A percentile compares a stretch with the other conserved stretches of the same genome.
Conservation (phyloP, 2,797 vertebrate genomes). For the Antennarius maculatus region DNA sequence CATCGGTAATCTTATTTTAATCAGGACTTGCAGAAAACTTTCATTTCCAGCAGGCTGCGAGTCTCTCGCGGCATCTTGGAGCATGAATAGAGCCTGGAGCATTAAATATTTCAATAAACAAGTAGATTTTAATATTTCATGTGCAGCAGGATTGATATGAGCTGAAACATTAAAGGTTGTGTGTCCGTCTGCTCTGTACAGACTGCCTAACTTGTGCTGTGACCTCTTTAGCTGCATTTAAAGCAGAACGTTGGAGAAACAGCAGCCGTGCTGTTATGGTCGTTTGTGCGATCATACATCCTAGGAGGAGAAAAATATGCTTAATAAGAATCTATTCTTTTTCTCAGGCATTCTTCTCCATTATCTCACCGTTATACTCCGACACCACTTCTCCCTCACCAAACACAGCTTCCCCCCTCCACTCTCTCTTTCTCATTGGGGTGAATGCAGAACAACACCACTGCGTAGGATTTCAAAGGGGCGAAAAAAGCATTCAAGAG, state of each 20-base stretch:
- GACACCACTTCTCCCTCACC: conserved; percentile 33
- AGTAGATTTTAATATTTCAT: conserved; percentile 74
- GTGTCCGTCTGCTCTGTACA: conserved; percentile 57
- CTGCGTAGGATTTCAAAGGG: conserved; percentile 55
- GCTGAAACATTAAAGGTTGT: conserved; percentile 69
- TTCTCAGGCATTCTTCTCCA: conserved; percentile 27
- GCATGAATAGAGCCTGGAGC: conserved; percentile 42
- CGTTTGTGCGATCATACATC: conserved; percentile 50
- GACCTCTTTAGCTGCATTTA: conserved; percentile 53
- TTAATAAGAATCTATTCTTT: conserved; percentile 48
- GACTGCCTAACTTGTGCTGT: conserved; percentile 28
- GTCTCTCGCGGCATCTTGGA: conserved; percentile 57
- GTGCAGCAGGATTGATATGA: conserved; percentile 66
- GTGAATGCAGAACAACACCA: conserved; percentile 31
- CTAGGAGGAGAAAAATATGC: conserved; percentile 38
- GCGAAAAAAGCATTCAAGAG: conserved; percentile 11
- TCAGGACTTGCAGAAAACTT: conserved; percentile 50
- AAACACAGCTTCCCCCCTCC: conserved; percentile 17
- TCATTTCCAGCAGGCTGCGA: conserved; percentile 33
- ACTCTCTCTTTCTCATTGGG: conserved; percentile 21
- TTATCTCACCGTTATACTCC: conserved; percentile 41
- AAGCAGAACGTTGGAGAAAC: conserved; percentile 35
- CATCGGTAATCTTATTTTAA: conserved; percentile 47
- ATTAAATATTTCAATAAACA: conserved; percentile 81
- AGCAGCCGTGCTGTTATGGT: conserved; percentile 33